A percentile compares a stretch with the other conserved stretches of the same genome.
These are phyloP conservation scores for Tympanuchus pallidicinctus DNA, from an alignment of 2,113 vertebrate species.

Conservation along the genomic window DNA sequence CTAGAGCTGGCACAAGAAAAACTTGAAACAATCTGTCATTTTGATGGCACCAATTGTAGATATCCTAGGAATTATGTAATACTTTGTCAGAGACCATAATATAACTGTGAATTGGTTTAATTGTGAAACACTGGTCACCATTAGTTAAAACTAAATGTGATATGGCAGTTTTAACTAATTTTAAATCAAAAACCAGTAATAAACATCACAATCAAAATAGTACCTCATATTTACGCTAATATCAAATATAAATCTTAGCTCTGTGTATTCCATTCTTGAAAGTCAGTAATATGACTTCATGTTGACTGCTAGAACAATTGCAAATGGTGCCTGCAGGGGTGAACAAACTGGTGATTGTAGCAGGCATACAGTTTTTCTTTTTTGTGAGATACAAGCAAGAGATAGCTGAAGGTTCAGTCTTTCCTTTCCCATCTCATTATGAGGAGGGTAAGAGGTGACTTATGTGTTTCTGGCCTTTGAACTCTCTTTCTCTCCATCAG, in stretches of 20 bases:
- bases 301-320: background rate
- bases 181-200: background rate
- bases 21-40: background rate
- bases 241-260: background rate
- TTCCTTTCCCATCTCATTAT: conserved; percentile 34
- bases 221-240: background rate
- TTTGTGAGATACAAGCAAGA: background rate
- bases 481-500: conserved; percentile 19
- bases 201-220: background rate
- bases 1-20: background rate
- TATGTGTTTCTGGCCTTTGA: conserved; percentile 28
- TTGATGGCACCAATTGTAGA: background rate
- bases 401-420: conserved; percentile 42
- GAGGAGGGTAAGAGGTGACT: conserved; percentile 28
- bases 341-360: background rate
- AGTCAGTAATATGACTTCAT: background rate
- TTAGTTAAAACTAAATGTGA: background rate
- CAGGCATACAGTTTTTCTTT: background rate
- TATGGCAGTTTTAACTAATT: background rate
- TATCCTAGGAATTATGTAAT: background rate
- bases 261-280: background rate
- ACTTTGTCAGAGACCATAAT: background rate
- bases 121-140: background rate
- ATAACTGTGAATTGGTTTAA: background rate
- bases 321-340: background rate